Evolutionary conservation across 2,113 vertebrate genomes (phyloP).

Genomic region (Thunnus maccoyii): DNA sequence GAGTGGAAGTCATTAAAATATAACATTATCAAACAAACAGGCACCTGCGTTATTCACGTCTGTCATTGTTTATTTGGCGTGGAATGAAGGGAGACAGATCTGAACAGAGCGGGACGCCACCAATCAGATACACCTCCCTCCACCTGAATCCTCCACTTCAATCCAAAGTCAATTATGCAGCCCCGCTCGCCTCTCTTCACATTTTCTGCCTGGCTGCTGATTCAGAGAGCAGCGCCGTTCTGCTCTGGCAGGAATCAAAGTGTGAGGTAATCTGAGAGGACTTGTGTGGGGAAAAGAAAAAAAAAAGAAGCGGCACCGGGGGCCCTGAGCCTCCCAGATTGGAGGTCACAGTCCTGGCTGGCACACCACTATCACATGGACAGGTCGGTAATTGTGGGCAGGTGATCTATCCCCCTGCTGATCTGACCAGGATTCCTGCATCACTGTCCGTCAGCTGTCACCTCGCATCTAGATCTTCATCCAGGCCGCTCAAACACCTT

Average conservation of each 20-base stretch:
- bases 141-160: conserved; percentile 52
- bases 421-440: conserved; percentile 15
- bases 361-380: conserved; percentile 37
- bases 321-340: conserved; percentile 31
- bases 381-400: conserved; percentile 64
- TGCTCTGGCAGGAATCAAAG: conserved; percentile 60
- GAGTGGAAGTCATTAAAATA: conserved; percentile 39
- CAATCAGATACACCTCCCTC: conserved; percentile 64
- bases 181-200: conserved; percentile 44
- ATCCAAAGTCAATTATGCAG: conserved; percentile 66
- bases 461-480: conserved; percentile 49
- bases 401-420: not conserved
- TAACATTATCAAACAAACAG: conserved; percentile 47
- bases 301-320: not conserved
- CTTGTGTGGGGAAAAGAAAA: conserved; percentile 26
- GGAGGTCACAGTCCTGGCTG: conserved; percentile 44
- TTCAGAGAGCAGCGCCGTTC: conserved; percentile 42
- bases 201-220: conserved; percentile 68
- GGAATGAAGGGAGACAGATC: conserved; percentile 51
- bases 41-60: conserved; percentile 26
- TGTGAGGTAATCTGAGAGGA: conserved; percentile 64
- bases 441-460: conserved; percentile 65
- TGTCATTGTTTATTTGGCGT: conserved; percentile 48
- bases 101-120: conserved; percentile 41
- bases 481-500: conserved; percentile 6